Conservation (phyloP, 2,888 invertebrate genomes). For the Hydrotaea cyrtoneurina region DNA sequence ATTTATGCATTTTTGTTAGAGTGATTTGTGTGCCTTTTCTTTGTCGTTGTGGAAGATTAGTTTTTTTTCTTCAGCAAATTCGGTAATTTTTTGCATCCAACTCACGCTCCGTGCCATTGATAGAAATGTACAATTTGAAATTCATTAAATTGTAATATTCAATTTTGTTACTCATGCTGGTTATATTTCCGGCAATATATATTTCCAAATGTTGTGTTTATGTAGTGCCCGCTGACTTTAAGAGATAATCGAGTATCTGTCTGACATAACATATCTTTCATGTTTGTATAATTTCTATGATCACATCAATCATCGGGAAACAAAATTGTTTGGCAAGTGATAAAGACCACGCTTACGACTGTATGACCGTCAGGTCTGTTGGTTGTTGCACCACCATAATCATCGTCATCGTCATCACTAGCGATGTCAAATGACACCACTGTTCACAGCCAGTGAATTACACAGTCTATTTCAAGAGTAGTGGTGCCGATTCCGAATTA, state of each 20-base stretch:
- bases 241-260: not conserved
- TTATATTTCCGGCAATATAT: not conserved
- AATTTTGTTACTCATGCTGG: not conserved
- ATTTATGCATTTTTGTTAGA: no score
- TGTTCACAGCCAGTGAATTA: no score
- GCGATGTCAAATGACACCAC: not conserved
- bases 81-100: not conserved
- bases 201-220: not conserved
- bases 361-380: not conserved
- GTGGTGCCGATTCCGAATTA: no score
- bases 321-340: not conserved
- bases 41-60: no score
- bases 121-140: not conserved
- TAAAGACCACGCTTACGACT: not conserved
- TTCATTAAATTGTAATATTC: conserved; percentile 8
- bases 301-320: conserved; percentile 7
- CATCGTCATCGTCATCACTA: not conserved
- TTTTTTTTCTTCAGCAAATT: no score
- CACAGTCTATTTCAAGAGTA: no score
- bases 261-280: not conserved
- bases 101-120: not conserved
- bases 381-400: conserved; percentile 6
- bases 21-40: no score
- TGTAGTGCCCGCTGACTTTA: not conserved
- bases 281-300: not conserved